Base-by-base conservation (phyloP, 2,888 invertebrate species). In the Parnassius mnemosyne region DNA sequence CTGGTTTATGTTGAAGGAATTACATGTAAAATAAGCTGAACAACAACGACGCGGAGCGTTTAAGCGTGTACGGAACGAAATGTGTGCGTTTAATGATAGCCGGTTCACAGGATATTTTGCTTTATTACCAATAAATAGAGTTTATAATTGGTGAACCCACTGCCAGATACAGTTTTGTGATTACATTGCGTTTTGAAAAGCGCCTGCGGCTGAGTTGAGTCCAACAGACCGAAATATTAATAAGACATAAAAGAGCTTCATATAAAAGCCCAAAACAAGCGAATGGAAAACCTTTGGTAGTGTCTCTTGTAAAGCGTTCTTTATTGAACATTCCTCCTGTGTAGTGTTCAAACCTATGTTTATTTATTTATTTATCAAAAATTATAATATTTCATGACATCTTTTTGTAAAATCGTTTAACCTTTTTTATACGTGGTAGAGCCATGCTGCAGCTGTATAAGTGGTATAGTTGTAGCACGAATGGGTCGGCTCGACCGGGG, bases 21-120 rank as follows among this genome's bases (percentile, higher is more conserved):
- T 72, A 75, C 76, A 76, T 75, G 80, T 84, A 83, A 83, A 85
- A 85, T 78, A 85, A 84, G 80, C 34, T 53, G 77, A 80, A 76
- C 75, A 80, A 76, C 75, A 81, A 81, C 81, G 76, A 75, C 76
- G 74, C 75, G 71, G 75, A 80, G 78, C 79, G 75, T 78, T 77
- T 80, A 73, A 71, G 63, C 62, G 63, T 53, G 63, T 66, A 66
- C 62, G 43, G 66, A 60, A 67, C 66, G 62, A 54, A 54, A 42
- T 49, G 47, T n/a, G 25, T 13, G 25, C 41, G 12, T 16, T 51
- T 66, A 61, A 57, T 50, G 46, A 49, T 42, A 57, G 41, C 1
- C 34, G 10, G 43, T n/a, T 25, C 42, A 51, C 43, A 49, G 44
- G 3, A 58, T n/a, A 61, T 66, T 61, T 10, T 54, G 43, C 63